Evolutionary conservation across 1,140 invertebrate genomes (phyloP), one percentile per base, ranked within the genome.

Genomic region (Bombus pyrosoma): DNA sequence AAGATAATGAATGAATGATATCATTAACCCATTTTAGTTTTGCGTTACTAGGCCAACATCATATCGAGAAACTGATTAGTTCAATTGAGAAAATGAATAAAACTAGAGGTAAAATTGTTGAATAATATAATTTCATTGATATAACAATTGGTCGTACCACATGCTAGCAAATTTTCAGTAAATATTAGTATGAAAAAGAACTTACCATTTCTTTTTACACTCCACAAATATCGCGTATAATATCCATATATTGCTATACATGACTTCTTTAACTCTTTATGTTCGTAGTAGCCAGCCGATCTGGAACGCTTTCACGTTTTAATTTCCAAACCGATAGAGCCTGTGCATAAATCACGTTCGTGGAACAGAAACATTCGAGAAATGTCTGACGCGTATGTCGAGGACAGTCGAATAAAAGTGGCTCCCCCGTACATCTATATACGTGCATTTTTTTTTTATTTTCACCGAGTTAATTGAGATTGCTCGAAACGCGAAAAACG

Each of bases 401-500:
- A 22, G 32, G 22, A 57, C 74, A 34, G 47, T 9, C 32, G 47
- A 39, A 59, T 59, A 76, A 76, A 76, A 39, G 74, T 59, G 74
- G 18, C n/a, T 66, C 9, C 43, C 41, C 13, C 25, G 73, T 75
- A 25, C 39, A 34, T 15, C 12, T 62, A 18, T 18, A 66, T 18
- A 34, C 13, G 32, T 32, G 2, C 5, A 32, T 37, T 34, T 37
- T 34, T 22, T 41, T 39, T 64, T 39, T 64, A n/a, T 39, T n/a
- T 62, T 41, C 57, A 28, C 75, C 57, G 37, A 41, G 57, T 37
- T 77, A 77, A 64, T 77, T 41, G 57, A 77, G 57, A 77, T 41
- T 64, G 34, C 71, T 64, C 53, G 71, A 73, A 62, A 59, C 53
- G 28, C 37, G 53, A 82, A 82, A 82, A 62, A 74, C 66, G 66